These are phyloP conservation scores for Grapholita molesta DNA, from an alignment of 1,140 invertebrate species.

Conservation along the genomic window DNA sequence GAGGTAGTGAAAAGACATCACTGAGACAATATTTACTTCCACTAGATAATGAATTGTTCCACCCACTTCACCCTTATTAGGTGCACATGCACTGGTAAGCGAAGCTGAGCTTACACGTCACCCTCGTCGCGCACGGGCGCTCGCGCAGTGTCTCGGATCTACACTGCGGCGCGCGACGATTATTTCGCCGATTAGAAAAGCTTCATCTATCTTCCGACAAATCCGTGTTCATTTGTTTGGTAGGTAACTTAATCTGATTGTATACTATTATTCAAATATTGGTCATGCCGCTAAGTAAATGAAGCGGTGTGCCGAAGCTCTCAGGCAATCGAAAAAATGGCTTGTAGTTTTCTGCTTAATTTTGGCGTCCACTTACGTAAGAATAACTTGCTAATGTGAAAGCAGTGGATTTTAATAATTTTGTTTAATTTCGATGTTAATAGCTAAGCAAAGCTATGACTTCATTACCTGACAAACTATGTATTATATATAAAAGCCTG, in stretches of 20 bases:
- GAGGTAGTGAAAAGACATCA: background rate
- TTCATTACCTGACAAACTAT: too few relatives aligned
- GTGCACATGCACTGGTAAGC: background rate
- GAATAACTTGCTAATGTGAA: too few relatives aligned
- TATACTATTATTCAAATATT: background rate
- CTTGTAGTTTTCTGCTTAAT: too few relatives aligned
- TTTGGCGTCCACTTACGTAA: too few relatives aligned
- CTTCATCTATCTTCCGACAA: background rate
- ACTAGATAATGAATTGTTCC: background rate
- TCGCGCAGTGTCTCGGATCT: background rate
- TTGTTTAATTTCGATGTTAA: too few relatives aligned
- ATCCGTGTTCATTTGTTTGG: background rate
- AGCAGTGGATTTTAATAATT: too few relatives aligned
- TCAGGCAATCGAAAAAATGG: background rate
- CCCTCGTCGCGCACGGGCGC: background rate
- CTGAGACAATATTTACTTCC: background rate
- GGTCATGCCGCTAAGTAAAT: background rate
- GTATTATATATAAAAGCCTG: too few relatives aligned
- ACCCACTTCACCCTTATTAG: background rate
- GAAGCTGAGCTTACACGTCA: background rate
- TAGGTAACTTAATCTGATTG: background rate
- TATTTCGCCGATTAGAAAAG: slow-evolving; percentile 1
- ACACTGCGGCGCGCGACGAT: background rate
- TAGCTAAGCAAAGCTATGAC: too few relatives aligned
- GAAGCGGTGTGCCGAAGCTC: background rate